Conservation (phyloP, 2,797 vertebrate species). For the Pseudochirops corinnae region DNA sequence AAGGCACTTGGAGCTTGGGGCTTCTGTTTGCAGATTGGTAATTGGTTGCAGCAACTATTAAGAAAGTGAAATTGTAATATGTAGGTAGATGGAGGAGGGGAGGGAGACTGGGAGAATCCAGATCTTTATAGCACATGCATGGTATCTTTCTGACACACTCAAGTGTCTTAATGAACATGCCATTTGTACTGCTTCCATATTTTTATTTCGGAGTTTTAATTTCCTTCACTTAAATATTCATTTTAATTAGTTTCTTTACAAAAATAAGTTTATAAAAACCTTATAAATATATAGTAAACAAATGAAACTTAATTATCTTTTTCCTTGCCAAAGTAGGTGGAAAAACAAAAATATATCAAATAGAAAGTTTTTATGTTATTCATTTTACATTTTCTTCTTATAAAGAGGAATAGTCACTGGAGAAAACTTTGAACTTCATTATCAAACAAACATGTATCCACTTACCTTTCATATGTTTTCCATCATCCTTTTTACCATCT, state of each 20-base stretch:
- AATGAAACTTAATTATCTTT: neutral
- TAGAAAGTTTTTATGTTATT: slow-evolving; percentile 44
- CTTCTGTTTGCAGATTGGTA: neutral
- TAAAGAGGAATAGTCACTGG: slow-evolving; percentile 64
- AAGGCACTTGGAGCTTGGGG: neutral
- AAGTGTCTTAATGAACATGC: slow-evolving; percentile 16
- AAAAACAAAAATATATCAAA: slow-evolving; percentile 11
- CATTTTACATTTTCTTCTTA: slow-evolving; percentile 65
- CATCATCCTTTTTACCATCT: slow-evolving; percentile 49
- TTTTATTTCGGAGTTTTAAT: slow-evolving; percentile 41
- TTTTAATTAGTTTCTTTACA: slow-evolving; percentile 34
- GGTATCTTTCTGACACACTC: neutral
- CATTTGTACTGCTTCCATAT: slow-evolving; percentile 4
- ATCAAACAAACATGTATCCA: slow-evolving; percentile 44
- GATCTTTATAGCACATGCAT: neutral
- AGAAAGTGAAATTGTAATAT: neutral
- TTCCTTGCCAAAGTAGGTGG: slow-evolving; percentile 16
- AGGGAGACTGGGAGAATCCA: neutral
- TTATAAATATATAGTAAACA: slow-evolving; percentile 28
- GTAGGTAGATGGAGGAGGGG: neutral
- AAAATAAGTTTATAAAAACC: slow-evolving; percentile 48
- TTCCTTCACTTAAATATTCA: slow-evolving; percentile 22
- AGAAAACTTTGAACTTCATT: slow-evolving; percentile 58
- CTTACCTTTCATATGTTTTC: slow-evolving; percentile 63
- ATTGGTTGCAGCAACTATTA: neutral